These are phyloP conservation scores for Falco punctatus DNA, from an alignment of 2,113 vertebrate genomes.

Conservation along the genomic window DNA sequence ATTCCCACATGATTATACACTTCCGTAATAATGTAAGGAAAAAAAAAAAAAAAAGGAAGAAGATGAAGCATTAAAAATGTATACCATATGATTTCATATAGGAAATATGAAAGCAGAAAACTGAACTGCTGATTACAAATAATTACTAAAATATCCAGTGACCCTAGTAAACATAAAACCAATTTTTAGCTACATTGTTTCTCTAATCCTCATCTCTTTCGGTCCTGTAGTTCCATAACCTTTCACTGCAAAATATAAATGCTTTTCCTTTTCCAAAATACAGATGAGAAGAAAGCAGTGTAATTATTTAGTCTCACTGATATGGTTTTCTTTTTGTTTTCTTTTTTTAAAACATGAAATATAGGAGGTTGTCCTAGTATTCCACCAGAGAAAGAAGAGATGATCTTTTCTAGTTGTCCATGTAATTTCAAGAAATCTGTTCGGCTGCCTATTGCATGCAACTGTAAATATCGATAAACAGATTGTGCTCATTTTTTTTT, in stretches of 20 bases:
- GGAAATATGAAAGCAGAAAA: not conserved
- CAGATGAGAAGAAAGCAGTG: not conserved
- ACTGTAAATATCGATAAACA: not conserved
- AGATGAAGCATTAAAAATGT: not conserved
- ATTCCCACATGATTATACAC: conserved; percentile 49
- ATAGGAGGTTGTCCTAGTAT: not conserved
- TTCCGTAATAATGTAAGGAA: conserved; percentile 8
- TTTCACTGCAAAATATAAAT: not conserved
- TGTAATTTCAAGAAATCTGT: not conserved
- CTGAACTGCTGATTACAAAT: not conserved
- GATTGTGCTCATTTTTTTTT: not conserved
- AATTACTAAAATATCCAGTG: conserved; percentile 1
- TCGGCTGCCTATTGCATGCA: not conserved
- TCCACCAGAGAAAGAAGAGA: not conserved
- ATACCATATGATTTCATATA: not conserved
- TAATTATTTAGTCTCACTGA: not conserved
- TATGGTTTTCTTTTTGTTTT: not conserved
- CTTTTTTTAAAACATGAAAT: not conserved
- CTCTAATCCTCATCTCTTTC: not conserved
- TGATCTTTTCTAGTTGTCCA: not conserved
- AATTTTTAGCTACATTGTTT: not conserved
- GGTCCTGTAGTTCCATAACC: not conserved
- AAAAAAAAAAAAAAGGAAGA: not conserved
- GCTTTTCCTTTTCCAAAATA: not conserved
- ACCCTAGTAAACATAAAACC: not conserved